phyloP scores from a whole-genome alignment of 37 sponge, comb jelly and placozoan genomes.

The Beroe ovata region DNA sequence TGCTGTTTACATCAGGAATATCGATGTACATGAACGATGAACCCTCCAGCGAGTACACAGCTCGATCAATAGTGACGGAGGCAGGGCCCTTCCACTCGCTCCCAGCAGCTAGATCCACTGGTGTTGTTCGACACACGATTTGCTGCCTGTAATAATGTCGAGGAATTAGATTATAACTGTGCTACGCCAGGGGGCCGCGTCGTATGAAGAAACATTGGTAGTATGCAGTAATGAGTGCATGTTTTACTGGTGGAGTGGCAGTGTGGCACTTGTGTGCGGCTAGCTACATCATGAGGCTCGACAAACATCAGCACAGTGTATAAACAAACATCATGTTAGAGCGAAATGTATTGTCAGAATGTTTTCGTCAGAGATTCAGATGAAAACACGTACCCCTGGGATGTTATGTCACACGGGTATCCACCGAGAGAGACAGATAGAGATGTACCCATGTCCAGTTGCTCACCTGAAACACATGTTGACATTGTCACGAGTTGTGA shows the following conservation, averaged over 20 bases:
- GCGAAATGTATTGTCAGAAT: too few species aligned
- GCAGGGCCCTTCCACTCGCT: not conserved
- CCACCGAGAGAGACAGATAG: conserved; percentile 7
- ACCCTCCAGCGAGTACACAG: not conserved
- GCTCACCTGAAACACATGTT: conserved; percentile 31
- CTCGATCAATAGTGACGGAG: conserved; percentile 3
- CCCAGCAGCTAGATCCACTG: not conserved
- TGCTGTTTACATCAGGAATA: conserved; percentile 5
- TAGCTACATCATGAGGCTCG: too few species aligned
- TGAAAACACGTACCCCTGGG: conserved; percentile 33
- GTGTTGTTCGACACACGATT: conserved; percentile 14
- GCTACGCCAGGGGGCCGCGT: not conserved
- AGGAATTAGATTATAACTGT: not conserved
- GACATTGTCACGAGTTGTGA: too few species aligned
- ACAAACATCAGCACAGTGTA: too few species aligned
- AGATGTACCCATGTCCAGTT: conserved; percentile 22
- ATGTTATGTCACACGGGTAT: not conserved
- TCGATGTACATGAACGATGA: not conserved
- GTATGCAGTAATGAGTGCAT: not conserved
- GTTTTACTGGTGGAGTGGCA: too few species aligned
- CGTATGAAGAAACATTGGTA: not conserved
- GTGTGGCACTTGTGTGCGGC: too few species aligned
- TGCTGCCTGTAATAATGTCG: not conserved
- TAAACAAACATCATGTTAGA: too few species aligned
- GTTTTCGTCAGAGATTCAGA: too few species aligned